Evolutionary conservation across 2,113 vertebrate species (phyloP), one percentile per base, ranked within the genome.

Genomic region (Cynopterus brachyotis): DNA sequence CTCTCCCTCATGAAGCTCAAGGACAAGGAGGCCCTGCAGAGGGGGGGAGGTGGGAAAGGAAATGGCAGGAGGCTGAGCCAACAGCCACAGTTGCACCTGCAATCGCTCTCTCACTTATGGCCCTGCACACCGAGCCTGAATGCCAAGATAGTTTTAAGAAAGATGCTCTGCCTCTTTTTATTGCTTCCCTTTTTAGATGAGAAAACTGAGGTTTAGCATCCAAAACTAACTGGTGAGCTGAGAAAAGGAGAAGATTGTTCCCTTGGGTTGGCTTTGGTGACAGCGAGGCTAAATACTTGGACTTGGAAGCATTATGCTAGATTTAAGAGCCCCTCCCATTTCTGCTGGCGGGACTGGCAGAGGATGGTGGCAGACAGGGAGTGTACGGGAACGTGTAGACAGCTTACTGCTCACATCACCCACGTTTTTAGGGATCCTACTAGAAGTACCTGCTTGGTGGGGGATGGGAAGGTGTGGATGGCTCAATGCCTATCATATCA

Each of bases 41-140:
- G 16, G 24, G 28, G 0, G 0, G 0, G 2, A 32, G 20, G 6
- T 11, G 28, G n/a, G 47, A 16, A 19, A 30, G 28, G 10, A 11
- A 17, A 16, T 2, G 12, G 30, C 9, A 2, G 19, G 37, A 17
- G 50, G 66, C 85, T 1, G 57, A 73, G 28, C 22, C 0, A 1
- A 17, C 4, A 24, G 55, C 47, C 30, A 5, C 47, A 55, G 1
- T 1, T 15, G 10, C 10, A 32, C 57, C 5, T 3, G 0, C 45
- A 3, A 26, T 2, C 47, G 35, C 76, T 8, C 32, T 37, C 73
- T 73, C 16, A 1, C 24, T 30, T 32, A 0, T 5, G 30, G 22
- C 80, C 35, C 60, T 62, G 9, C 45, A 17, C n/a, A 0, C 28
- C 6, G 0, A 26, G 24, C 59, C 75, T 78, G 66, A 60, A 15